Percentiles rank a stretch among this genome's conserved stretches.
Conservation (phyloP, 1,140 invertebrate species). For the Aleiodes sp. region DNA sequence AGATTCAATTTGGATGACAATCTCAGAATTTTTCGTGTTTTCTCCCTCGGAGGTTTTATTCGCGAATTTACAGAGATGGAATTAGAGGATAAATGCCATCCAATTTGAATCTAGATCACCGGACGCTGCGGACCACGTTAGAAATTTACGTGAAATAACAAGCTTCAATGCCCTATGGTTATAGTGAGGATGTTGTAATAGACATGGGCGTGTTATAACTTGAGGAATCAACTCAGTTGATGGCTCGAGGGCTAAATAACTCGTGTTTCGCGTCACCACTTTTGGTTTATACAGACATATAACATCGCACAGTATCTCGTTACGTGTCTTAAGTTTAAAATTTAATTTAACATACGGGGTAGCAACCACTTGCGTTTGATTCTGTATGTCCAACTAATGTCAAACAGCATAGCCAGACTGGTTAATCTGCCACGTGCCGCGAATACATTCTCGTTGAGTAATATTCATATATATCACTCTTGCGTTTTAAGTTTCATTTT, state of each 20-base stretch:
- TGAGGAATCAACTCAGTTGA: background rate
- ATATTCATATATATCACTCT: too few relatives aligned
- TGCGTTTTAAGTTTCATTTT: too few relatives aligned
- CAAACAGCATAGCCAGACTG: background rate
- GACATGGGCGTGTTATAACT: conserved; percentile 8
- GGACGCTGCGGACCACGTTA: too few relatives aligned
- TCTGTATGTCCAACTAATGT: background rate
- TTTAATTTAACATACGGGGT: conserved; percentile 1
- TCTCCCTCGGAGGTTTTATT: too few relatives aligned
- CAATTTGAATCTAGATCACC: background rate
- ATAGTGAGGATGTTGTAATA: background rate
- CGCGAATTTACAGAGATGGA: too few relatives aligned
- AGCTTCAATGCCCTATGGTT: conserved; percentile 1
- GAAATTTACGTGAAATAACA: background rate
- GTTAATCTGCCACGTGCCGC: conserved; percentile 1
- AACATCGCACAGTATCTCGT: background rate
- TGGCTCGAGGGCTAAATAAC: background rate
- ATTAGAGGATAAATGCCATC: background rate
- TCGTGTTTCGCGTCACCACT: conserved; percentile 6
- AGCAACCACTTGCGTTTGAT: conserved; percentile 4
- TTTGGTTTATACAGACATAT: background rate
- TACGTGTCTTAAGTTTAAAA: background rate
- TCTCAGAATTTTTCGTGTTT: too few relatives aligned
- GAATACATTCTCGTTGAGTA: too few relatives aligned
- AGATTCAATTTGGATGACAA: too few relatives aligned